phyloP scores from a whole-genome alignment of 1,140 invertebrate genomes.

The Pogonomyrmex barbatus region DNA sequence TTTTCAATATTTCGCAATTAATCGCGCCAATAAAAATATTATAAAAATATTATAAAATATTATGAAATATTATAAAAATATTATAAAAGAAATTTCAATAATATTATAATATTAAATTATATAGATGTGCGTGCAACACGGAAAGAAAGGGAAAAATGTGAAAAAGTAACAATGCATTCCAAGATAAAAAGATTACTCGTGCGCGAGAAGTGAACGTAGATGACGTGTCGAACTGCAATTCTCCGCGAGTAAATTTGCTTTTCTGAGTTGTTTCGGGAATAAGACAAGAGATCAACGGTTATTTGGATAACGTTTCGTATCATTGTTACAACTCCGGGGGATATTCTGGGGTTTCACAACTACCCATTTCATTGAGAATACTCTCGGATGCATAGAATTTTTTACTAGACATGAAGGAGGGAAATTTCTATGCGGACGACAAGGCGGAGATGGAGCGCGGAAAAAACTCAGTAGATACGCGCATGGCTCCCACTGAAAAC shows the following conservation, averaged over 20 bases:
- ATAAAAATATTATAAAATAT: too few species aligned
- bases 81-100: not conserved
- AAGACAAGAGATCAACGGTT: constrained; percentile 29
- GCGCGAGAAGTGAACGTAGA: not conserved
- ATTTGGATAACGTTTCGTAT: constrained; percentile 44
- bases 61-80: too few species aligned
- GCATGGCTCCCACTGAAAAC: not conserved
- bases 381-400: constrained; percentile 70
- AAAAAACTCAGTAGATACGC: constrained; percentile 48
- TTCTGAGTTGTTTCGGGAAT: not conserved
- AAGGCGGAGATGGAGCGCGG: constrained; percentile 28
- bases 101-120: not conserved
- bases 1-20: not conserved
- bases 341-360: constrained; percentile 31
- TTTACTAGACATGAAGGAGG: constrained; percentile 62
- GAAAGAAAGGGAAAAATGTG: not conserved
- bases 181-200: not conserved
- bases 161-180: constrained; percentile 4
- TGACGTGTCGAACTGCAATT: not conserved
- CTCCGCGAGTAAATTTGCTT: not conserved
- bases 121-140: not conserved
- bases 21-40: not conserved
- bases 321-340: constrained; percentile 25
- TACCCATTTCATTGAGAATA: constrained; percentile 55
- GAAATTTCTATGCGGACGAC: constrained; percentile 71